Evolutionary conservation across 2,113 vertebrate species (phyloP).

Genomic region (Notothenia coriiceps): DNA sequence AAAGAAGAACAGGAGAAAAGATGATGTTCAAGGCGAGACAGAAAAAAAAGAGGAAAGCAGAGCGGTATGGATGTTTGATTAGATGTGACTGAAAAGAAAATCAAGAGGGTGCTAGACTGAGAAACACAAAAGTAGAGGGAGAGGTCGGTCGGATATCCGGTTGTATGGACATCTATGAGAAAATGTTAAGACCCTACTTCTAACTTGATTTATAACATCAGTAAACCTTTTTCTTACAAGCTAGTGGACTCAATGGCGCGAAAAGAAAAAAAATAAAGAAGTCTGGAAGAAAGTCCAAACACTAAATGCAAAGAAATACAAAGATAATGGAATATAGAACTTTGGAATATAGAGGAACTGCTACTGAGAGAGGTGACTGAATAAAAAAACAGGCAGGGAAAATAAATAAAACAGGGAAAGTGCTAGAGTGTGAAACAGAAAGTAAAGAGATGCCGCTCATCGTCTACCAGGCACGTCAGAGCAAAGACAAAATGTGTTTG

Average conservation of each 20-base stretch:
- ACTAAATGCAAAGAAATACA: slow-evolving; percentile 33
- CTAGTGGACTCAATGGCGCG: too few relatives aligned
- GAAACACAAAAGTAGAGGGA: too few relatives aligned
- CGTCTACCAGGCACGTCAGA: slow-evolving; percentile 50
- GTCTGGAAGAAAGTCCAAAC: not conserved
- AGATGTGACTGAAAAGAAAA: too few relatives aligned
- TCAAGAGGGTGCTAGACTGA: too few relatives aligned
- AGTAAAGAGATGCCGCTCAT: slow-evolving; percentile 28
- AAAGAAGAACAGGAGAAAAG: slow-evolving; percentile 3
- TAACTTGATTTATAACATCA: too few relatives aligned
- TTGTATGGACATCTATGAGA: too few relatives aligned
- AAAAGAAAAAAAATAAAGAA: not conserved
- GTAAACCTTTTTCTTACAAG: too few relatives aligned
- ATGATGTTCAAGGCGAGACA: slow-evolving; percentile 12
- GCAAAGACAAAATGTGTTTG: slow-evolving; percentile 57
- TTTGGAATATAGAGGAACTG: not conserved
- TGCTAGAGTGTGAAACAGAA: not conserved
- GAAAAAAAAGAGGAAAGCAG: not conserved
- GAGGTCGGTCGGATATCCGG: too few relatives aligned
- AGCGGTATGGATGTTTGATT: not conserved
- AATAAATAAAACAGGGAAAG: not conserved
- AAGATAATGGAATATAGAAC: slow-evolving; percentile 15
- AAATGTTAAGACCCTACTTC: too few relatives aligned
- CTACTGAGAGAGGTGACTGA: not conserved
- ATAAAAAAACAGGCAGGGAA: not conserved